Conservation (phyloP, 2,113 vertebrate genomes). For the Dipodomys stephensi region DNA sequence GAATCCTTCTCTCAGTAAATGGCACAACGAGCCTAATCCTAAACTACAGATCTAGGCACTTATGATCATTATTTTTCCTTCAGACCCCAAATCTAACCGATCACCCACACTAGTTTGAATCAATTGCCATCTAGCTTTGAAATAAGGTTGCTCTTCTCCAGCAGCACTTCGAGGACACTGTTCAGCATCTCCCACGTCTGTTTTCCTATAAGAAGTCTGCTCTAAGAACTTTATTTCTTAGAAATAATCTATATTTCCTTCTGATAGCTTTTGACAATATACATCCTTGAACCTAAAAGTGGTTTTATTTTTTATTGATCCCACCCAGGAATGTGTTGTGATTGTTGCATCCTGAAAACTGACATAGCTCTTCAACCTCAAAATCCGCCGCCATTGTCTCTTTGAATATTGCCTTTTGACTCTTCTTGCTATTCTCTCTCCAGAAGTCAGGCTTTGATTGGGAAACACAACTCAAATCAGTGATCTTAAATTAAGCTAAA, state of each 20-base stretch:
- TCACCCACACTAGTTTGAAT: background rate
- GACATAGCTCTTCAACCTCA: background rate
- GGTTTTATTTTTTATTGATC: slow-evolving; percentile 51
- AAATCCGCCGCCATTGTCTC: background rate
- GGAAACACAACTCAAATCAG: background rate
- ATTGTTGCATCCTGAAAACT: slow-evolving; percentile 2
- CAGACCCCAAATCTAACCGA: background rate
- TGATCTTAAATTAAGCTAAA: slow-evolving; percentile 15
- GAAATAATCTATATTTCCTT: background rate
- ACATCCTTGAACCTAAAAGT: background rate
- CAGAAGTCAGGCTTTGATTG: background rate
- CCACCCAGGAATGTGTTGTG: background rate
- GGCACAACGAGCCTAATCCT: background rate
- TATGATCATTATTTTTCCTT: background rate
- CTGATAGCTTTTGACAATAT: slow-evolving; percentile 19
- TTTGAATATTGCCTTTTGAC: background rate
- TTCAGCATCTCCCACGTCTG: background rate
- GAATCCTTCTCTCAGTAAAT: background rate
- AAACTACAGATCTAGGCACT: background rate
- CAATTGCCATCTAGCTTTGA: background rate
- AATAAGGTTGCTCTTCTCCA: background rate
- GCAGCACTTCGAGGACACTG: background rate
- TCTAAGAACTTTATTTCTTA: background rate
- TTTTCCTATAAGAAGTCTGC: background rate
- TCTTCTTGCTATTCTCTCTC: background rate